These are phyloP conservation scores for Zosterops hypoxanthus DNA, from an alignment of 2,113 vertebrate genomes.

Conservation along the genomic window DNA sequence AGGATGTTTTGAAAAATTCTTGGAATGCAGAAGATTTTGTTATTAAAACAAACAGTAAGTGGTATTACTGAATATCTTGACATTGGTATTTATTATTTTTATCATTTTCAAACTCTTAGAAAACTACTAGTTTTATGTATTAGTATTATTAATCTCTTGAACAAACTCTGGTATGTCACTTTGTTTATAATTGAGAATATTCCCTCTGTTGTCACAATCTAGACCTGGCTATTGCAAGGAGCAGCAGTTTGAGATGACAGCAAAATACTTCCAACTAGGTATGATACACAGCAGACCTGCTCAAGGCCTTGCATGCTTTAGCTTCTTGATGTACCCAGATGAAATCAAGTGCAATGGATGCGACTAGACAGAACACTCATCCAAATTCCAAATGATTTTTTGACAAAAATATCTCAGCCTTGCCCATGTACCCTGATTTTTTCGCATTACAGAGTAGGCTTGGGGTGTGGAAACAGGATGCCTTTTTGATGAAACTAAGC, in stretches of 20 bases:
- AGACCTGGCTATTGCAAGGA: neutral
- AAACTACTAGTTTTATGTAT: neutral
- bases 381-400: neutral
- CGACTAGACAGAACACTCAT: neutral
- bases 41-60: neutral
- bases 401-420: neutral
- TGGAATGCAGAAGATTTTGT: neutral
- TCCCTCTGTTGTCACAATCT: neutral
- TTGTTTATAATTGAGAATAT: neutral
- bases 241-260: neutral
- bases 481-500: neutral
- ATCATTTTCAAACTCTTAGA: neutral
- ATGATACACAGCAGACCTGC: neutral
- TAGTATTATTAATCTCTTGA: neutral
- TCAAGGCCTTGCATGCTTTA: neutral
- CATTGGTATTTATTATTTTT: neutral
- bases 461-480: neutral
- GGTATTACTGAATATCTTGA: neutral
- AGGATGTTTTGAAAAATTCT: neutral
- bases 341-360: neutral
- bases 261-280: neutral
- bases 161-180: neutral
- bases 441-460: neutral
- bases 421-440: neutral
- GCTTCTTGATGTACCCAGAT: neutral